Percentiles rank a stretch among this genome's conserved stretches.
Evolutionary conservation across 2,797 vertebrate genomes (phyloP).

Genomic region (Xenopus petersii): DNA sequence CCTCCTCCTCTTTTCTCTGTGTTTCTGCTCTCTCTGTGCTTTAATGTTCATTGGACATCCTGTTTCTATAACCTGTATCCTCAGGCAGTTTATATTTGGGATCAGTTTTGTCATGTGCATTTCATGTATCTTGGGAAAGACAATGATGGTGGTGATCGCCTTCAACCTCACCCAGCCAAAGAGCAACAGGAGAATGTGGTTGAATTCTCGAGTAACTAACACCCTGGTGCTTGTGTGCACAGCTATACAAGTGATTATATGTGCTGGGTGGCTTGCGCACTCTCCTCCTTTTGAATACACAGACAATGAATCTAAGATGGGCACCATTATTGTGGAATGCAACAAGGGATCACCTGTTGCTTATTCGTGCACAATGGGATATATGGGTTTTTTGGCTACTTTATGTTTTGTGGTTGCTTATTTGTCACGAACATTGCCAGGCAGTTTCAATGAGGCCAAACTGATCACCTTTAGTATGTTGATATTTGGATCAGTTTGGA

Average conservation of each 20-base stretch:
- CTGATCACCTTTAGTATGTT: slow-evolving; percentile 7
- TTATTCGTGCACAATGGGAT: slow-evolving; percentile 18
- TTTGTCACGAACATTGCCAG: slow-evolving; percentile 21
- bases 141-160: slow-evolving; percentile 56
- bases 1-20: neutral
- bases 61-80: too few relatives aligned
- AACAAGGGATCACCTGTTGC: slow-evolving; percentile 2
- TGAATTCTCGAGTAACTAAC: slow-evolving; percentile 9
- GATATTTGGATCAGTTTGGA: slow-evolving; percentile 5
- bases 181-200: slow-evolving; percentile 4
- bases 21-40: neutral
- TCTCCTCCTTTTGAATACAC: slow-evolving; percentile 17
- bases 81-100: slow-evolving; percentile 52
- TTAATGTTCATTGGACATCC: slow-evolving; percentile 1
- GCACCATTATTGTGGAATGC: neutral
- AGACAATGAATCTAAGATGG: neutral
- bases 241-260: too few relatives aligned
- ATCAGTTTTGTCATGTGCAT: slow-evolving; percentile 61
- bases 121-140: slow-evolving; percentile 60
- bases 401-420: slow-evolving; percentile 15
- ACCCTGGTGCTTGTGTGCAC: too few relatives aligned
- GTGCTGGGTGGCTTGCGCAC: slow-evolving; percentile 10
- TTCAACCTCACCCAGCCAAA: slow-evolving; percentile 20
- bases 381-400: slow-evolving; percentile 18
- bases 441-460: slow-evolving; percentile 23